A percentile compares a stretch with the other conserved stretches of the same genome.
phyloP scores from a whole-genome alignment of 2,888 invertebrate species.

The Tenodera sinensis region DNA sequence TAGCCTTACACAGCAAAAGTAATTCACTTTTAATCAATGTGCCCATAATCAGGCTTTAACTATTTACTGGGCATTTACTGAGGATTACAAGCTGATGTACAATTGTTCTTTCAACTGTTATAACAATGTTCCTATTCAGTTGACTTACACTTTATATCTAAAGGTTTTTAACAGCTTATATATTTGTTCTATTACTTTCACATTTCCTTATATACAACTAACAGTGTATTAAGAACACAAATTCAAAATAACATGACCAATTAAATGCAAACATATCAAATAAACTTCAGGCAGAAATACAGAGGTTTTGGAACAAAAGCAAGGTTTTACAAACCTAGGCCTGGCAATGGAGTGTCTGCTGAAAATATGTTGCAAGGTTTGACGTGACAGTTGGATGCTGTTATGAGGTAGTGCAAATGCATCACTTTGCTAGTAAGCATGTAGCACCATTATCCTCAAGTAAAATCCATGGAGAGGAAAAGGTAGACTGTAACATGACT shows the following conservation, averaged over 20 bases:
- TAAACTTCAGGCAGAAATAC: not conserved
- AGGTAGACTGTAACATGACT: no score
- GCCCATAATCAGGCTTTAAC: not conserved
- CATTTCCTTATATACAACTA: no score
- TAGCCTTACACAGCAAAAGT: not conserved
- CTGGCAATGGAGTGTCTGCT: no score
- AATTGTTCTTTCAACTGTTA: not conserved
- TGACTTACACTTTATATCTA: not conserved
- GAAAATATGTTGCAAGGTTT: no score
- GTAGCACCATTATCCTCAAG: no score
- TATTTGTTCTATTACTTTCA: no score
- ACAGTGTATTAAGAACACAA: not conserved
- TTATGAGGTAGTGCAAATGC: no score
- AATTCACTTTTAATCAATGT: not conserved
- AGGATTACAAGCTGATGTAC: not conserved
- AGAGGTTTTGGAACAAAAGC: not conserved
- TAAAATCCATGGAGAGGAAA: no score
- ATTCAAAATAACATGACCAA: not conserved
- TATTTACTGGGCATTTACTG: not conserved
- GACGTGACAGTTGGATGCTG: no score
- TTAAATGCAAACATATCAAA: not conserved
- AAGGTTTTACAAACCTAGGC: not conserved
- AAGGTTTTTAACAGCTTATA: not conserved
- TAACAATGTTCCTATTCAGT: not conserved
- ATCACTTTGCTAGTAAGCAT: no score